Conservation (phyloP, 2,888 invertebrate genomes). For the Patella caerulea region DNA sequence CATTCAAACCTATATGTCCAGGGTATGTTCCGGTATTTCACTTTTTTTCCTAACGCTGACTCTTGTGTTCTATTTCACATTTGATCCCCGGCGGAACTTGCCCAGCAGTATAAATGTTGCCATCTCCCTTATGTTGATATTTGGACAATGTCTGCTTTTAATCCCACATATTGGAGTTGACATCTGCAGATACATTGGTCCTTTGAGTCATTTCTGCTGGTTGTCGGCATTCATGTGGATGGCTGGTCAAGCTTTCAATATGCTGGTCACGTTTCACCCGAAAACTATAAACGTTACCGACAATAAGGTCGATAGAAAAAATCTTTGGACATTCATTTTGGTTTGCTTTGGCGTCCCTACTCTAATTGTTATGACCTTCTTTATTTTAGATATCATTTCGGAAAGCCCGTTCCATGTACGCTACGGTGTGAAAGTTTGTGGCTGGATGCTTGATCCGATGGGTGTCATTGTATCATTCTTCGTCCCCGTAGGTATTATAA, state of each 20-base stretch:
- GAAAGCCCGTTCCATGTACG: background rate
- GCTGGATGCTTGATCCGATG: slow-evolving; percentile 9
- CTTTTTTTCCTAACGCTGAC: slow-evolving; percentile 17
- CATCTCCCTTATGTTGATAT: slow-evolving; percentile 16
- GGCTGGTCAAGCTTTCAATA: slow-evolving; percentile 25
- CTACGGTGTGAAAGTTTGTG: slow-evolving; percentile 17
- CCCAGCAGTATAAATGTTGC: slow-evolving; percentile 26
- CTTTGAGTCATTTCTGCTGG: slow-evolving; percentile 26
- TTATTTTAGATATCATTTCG: background rate
- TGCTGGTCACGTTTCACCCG: slow-evolving; percentile 22
- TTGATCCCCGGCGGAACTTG: slow-evolving; percentile 18
- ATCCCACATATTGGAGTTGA: background rate
- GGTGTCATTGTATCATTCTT: slow-evolving; percentile 20
- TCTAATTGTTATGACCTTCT: background rate
- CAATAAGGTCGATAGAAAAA: background rate
- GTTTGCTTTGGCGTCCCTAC: background rate
- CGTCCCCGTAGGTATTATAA: slow-evolving; percentile 26
- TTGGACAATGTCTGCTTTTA: slow-evolving; percentile 23
- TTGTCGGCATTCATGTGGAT: slow-evolving; percentile 30
- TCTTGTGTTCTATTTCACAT: slow-evolving; percentile 18
- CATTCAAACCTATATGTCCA: background rate
- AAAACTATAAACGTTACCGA: background rate
- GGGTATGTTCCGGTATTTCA: slow-evolving; percentile 16
- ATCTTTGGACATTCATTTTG: background rate
- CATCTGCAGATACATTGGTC: slow-evolving; percentile 18